These are phyloP conservation scores for Calameuta filiformis DNA, from an alignment of 2,888 invertebrate species.

Conservation along the genomic window DNA sequence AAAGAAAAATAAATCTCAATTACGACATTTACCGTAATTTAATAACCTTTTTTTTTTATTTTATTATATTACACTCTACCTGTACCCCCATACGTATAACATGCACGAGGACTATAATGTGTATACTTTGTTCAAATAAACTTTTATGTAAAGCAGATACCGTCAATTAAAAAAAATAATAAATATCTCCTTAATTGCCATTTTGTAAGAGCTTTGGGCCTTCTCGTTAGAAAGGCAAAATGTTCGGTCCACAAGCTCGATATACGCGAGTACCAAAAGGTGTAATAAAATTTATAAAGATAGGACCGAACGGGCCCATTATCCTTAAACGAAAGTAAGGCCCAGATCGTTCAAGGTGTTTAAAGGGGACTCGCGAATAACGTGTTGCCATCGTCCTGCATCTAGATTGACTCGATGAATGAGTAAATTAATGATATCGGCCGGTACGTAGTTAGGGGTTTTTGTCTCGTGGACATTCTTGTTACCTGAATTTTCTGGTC, in stretches of 20 bases:
- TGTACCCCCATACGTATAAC: background rate
- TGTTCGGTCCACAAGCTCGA: background rate
- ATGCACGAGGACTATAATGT: background rate
- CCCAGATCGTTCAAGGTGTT: background rate
- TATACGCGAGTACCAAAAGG: background rate
- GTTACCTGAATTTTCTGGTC: background rate
- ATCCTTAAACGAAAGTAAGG: background rate
- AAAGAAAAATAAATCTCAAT: background rate
- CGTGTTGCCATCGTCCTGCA: background rate
- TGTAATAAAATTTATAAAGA: background rate
- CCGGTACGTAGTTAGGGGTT: constrained; percentile 31
- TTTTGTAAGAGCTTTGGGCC: background rate
- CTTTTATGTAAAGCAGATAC: background rate
- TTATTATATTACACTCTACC: background rate
- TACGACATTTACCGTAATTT: background rate
- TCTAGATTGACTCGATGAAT: constrained; percentile 44
- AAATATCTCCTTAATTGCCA: background rate
- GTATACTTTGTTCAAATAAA: background rate
- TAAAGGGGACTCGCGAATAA: background rate
- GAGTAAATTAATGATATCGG: constrained; percentile 55
- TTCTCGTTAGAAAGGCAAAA: background rate
- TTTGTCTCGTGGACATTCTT: constrained; percentile 12
- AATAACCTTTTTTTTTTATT: background rate
- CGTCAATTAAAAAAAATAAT: background rate
- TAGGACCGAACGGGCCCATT: background rate